A percentile compares a stretch with the other conserved stretches of the same genome.
phyloP scores from a whole-genome alignment of 2,888 invertebrate species.

The Phengaris alcon region DNA sequence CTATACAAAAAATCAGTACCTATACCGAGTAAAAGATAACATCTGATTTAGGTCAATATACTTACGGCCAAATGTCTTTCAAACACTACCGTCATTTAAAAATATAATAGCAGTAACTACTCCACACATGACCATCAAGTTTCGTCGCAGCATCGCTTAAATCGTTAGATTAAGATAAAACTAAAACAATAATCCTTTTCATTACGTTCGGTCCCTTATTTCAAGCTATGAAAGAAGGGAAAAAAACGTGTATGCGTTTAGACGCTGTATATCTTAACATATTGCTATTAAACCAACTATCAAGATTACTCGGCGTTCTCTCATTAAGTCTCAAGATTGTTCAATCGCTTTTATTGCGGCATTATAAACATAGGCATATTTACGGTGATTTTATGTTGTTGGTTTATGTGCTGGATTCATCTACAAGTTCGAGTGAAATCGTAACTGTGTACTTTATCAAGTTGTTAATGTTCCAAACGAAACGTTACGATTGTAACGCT shows the following conservation, averaged over 20 bases:
- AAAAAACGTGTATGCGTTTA: conserved; percentile 61
- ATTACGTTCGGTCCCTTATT: conserved; percentile 69
- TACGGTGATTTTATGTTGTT: conserved; percentile 41
- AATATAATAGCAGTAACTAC: conserved; percentile 25
- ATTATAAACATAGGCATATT: conserved; percentile 47
- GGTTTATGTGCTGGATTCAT: conserved; percentile 35
- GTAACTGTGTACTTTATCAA: conserved; percentile 23
- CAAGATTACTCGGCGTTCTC: conserved; percentile 47
- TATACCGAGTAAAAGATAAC: too few species aligned
- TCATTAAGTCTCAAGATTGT: conserved; percentile 51
- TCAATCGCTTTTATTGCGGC: conserved; percentile 42
- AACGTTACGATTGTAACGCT: background rate
- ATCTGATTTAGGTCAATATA: too few species aligned
- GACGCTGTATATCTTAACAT: conserved; percentile 48
- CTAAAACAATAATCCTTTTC: conserved; percentile 79
- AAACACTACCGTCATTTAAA: background rate
- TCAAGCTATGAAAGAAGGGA: conserved; percentile 62
- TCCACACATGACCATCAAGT: conserved; percentile 34
- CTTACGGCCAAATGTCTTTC: too few species aligned
- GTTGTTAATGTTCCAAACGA: conserved; percentile 8
- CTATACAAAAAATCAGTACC: too few species aligned
- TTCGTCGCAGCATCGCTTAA: conserved; percentile 50
- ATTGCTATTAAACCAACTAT: conserved; percentile 47
- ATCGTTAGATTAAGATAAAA: conserved; percentile 76
- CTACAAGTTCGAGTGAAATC: conserved; percentile 23